Conservation (phyloP, 1,140 invertebrate species). For the Papilio polyxenes region DNA sequence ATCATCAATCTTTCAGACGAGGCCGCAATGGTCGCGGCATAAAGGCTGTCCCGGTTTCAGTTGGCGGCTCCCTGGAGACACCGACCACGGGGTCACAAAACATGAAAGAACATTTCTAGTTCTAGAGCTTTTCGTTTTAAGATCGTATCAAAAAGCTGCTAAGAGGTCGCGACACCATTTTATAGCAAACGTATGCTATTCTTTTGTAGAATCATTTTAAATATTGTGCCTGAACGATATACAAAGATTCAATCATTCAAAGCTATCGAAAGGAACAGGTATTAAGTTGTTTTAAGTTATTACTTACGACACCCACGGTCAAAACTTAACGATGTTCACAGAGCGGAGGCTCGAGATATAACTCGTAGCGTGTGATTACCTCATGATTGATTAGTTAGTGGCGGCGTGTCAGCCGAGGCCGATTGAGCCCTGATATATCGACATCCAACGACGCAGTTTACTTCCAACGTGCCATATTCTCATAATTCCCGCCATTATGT, state of each 20-base stretch:
- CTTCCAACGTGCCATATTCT: not conserved
- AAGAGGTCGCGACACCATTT: not conserved
- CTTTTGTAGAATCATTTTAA: not conserved
- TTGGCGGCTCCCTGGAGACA: not conserved
- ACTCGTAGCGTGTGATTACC: not conserved
- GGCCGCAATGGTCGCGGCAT: not conserved
- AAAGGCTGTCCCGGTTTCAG: not conserved
- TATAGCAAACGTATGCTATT: not conserved
- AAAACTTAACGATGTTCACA: not conserved
- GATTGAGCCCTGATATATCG: not conserved
- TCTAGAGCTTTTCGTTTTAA: not conserved
- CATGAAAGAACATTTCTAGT: not conserved
- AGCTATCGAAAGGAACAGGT: not conserved
- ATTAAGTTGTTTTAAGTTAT: not conserved
- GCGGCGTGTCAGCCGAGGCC: not conserved
- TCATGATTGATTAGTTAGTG: not conserved
- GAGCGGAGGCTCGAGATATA: not conserved
- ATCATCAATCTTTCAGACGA: not conserved
- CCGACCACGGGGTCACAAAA: not conserved
- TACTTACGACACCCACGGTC: not conserved
- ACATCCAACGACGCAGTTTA: slow-evolving; percentile 10
- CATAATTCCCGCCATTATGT: not conserved
- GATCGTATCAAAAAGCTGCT: not conserved
- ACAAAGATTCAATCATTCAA: not conserved
- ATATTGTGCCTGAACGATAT: not conserved